Evolutionary conservation across 2,797 vertebrate genomes (phyloP), one percentile per base, ranked within the genome.

Genomic region (Rhodeus uyekii): DNA sequence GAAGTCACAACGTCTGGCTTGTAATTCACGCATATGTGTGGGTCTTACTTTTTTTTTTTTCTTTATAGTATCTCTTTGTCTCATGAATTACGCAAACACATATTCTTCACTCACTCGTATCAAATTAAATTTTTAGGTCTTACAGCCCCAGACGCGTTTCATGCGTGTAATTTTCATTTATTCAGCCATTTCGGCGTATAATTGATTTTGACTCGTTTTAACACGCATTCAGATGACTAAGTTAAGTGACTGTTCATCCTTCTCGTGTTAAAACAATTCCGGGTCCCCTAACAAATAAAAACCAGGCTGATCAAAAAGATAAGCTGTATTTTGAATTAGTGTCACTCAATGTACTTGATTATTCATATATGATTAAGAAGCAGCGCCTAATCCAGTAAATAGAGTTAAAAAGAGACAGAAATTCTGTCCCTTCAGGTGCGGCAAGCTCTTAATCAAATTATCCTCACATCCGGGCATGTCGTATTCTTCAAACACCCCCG

Each of bases 401-500:
- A 50, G 67, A 71, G 71, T 58, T 58, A 76, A 86, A 63, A 84
- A 76, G 67, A 92, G 92, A 94, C 92, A 90, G 88, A 81, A 90
- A 94, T 93, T 91, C 89, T 88, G 92, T 92, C 93, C 93, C 94
- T 93, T 92, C 92, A 94, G 93, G 93, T 94, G 93, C 89, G 87
- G 92, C 89, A 86, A 87, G 89, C 91, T 91, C 92, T 94, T 95
- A 95, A 94, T 95, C 90, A 90, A 93, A 94, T 95, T 95, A 94
- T 92, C 93, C 91, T 90, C 91, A 91, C 92, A 93, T 88, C 90
- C 88, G 90, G 87, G 90, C 94, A 92, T 91, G 90, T 90, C 90
- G 92, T 89, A 90, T 92, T 95, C 93, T 94, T 94, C 93, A 93
- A 94, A 94, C 93, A 93, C 93, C 93, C 92, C 92, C 91, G 92